Percentiles rank a stretch among this genome's conserved stretches.
Evolutionary conservation across 2,797 vertebrate species (phyloP).

Genomic region (Gouania willdenowi): DNA sequence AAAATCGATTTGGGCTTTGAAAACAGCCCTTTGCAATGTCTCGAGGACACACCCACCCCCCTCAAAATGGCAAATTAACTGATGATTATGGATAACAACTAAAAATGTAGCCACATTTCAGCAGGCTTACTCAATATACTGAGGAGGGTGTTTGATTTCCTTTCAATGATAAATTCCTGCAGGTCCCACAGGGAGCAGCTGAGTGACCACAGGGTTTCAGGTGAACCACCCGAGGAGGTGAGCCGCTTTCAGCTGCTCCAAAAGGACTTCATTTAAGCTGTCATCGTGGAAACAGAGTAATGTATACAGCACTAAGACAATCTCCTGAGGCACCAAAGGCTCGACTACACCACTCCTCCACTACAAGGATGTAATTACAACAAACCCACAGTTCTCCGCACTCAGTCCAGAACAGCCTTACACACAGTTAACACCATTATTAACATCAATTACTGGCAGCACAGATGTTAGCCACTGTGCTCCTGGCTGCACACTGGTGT

Average conservation of each 20-base stretch:
- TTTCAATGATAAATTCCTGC: constrained; percentile 6
- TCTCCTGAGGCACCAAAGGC: constrained; percentile 9
- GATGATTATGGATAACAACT: no score
- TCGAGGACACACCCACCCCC: no score
- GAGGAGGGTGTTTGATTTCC: no score
- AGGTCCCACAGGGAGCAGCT: constrained; percentile 2
- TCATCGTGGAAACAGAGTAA: constrained; percentile 16
- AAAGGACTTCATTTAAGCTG: constrained; percentile 15
- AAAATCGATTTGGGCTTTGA: no score
- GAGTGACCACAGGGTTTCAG: constrained; percentile 13
- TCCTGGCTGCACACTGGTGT: no score
- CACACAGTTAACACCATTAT: constrained; percentile 32
- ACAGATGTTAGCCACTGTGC: no score
- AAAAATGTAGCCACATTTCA: no score
- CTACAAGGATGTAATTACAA: constrained; percentile 43
- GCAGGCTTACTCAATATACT: no score
- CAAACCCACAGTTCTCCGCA: constrained; percentile 23
- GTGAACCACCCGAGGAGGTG: constrained; percentile 26
- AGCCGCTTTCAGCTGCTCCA: constrained; percentile 11
- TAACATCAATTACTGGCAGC: no score
- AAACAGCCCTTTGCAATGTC: no score
- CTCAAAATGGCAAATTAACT: no score
- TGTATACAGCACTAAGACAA: constrained; percentile 17
- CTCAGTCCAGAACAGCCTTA: constrained; percentile 14
- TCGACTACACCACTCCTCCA: background rate